These are phyloP conservation scores for Harpagifer antarcticus DNA, from an alignment of 2,797 vertebrate genomes.

Conservation along the genomic window DNA sequence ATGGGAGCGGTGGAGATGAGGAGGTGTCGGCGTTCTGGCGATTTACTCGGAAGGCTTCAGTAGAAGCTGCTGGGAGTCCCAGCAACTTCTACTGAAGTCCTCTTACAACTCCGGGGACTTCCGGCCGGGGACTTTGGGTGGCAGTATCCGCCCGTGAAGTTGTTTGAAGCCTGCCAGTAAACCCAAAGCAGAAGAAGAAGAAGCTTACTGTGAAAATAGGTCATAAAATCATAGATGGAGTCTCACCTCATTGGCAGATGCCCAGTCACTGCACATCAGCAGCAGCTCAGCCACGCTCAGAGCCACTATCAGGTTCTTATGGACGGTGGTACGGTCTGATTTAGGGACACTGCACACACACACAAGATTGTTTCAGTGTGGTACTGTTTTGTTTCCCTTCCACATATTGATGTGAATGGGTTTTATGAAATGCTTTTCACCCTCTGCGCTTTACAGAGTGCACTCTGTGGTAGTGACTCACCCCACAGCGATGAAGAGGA, in stretches of 20 bases:
- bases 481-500: slow-evolving; percentile 92
- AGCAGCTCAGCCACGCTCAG: slow-evolving; percentile 89
- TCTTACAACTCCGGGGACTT: too few relatives aligned
- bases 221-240: neutral
- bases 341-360: slow-evolving; percentile 85
- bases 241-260: slow-evolving; percentile 87
- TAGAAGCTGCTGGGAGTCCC: too few relatives aligned
- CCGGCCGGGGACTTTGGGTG: too few relatives aligned
- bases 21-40: too few relatives aligned
- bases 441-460: slow-evolving; percentile 60
- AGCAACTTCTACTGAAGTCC: too few relatives aligned
- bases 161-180: too few relatives aligned
- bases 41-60: too few relatives aligned
- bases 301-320: slow-evolving; percentile 94
- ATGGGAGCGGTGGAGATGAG: too few relatives aligned
- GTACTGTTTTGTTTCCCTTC: slow-evolving; percentile 40
- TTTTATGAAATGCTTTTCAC: slow-evolving; percentile 75
- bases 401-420: slow-evolving; percentile 59
- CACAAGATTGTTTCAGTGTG: slow-evolving; percentile 26
- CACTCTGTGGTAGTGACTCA: slow-evolving; percentile 81
- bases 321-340: slow-evolving; percentile 91
- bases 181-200: too few relatives aligned
- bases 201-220: neutral
- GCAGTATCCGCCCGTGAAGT: too few relatives aligned
- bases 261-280: slow-evolving; percentile 91